These are phyloP conservation scores for Prosapia bicincta DNA, from an alignment of 2,888 invertebrate species.

Conservation along the genomic window DNA sequence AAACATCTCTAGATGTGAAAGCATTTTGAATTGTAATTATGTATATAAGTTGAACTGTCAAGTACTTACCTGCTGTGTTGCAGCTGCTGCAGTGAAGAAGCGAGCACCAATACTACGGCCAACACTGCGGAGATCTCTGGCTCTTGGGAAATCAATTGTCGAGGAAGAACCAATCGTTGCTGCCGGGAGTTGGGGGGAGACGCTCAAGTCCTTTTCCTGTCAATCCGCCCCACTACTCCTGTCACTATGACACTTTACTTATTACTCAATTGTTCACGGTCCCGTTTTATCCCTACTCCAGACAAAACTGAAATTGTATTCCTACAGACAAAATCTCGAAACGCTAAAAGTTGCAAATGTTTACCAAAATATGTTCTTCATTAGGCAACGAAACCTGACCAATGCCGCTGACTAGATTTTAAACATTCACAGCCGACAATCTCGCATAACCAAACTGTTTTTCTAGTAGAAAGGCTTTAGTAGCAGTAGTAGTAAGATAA, in stretches of 20 bases:
- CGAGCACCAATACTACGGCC: neutral
- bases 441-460: no score
- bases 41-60: no score
- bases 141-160: conserved; percentile 2
- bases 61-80: neutral
- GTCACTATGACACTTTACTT: neutral
- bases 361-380: no score
- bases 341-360: no score
- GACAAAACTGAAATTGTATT: neutral
- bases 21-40: no score
- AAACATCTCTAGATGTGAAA: no score
- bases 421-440: no score
- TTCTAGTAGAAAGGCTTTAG: no score
- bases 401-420: no score
- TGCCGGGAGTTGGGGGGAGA: neutral
- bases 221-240: neutral
- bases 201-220: neutral
- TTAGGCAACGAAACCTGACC: no score
- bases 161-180: neutral
- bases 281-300: neutral
- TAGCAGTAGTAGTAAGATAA: no score
- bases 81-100: neutral
- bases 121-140: neutral
- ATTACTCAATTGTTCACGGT: neutral
- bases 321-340: no score